Conservation (phyloP, 2,888 invertebrate genomes). For the Pyrgus malvae region DNA sequence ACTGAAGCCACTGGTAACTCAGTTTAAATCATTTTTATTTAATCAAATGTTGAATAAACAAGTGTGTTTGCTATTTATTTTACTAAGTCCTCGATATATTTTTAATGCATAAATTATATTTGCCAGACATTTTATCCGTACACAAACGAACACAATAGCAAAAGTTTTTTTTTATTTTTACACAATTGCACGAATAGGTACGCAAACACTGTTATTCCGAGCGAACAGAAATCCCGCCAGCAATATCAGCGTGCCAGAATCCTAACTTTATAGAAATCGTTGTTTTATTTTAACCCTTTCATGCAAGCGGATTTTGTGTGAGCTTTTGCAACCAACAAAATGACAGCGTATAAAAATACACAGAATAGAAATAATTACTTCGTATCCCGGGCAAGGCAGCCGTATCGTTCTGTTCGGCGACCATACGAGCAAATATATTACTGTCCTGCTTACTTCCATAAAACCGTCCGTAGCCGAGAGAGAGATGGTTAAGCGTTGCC, state of each 20-base stretch:
- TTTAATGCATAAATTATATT: too few species aligned
- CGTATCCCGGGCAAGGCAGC: conserved; percentile 79
- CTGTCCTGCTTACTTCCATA: conserved; percentile 50
- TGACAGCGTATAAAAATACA: conserved; percentile 75
- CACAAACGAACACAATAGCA: neutral
- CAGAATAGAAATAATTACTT: conserved; percentile 82
- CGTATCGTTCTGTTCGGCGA: conserved; percentile 49
- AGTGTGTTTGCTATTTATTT: too few species aligned
- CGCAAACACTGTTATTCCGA: conserved; percentile 8
- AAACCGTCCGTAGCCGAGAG: conserved; percentile 47
- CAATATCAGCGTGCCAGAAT: conserved; percentile 22
- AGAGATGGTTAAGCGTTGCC: conserved; percentile 67
- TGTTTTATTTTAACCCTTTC: conserved; percentile 31
- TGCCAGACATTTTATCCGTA: neutral
- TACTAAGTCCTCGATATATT: too few species aligned
- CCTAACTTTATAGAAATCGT: conserved; percentile 27
- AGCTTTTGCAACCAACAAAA: conserved; percentile 44
- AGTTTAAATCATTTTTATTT: too few species aligned
- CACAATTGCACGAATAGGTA: neutral
- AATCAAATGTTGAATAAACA: too few species aligned
- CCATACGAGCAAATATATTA: conserved; percentile 49
- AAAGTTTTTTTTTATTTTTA: neutral
- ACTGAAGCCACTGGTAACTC: too few species aligned
- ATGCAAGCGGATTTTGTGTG: conserved; percentile 31
- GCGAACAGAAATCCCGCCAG: conserved; percentile 19